Base-by-base conservation (phyloP, 2,888 invertebrate genomes). In the Rambutsinella grinnellia region DNA sequence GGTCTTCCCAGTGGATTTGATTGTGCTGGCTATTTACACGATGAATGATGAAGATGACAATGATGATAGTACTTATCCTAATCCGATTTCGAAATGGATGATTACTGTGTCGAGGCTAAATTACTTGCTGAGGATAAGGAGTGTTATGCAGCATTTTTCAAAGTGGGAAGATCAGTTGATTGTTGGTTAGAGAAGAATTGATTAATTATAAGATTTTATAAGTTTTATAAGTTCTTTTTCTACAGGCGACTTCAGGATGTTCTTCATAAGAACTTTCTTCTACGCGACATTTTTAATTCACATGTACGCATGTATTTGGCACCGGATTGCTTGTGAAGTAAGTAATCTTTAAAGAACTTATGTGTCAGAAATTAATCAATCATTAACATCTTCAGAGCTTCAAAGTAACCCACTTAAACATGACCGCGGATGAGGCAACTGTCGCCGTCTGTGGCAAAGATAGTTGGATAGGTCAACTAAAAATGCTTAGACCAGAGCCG, bases 161-260 rank as follows among this genome's bases (percentile, higher is more conserved):
- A 78, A 68, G 24, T 82, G 81, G 81, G 83, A 84, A 47, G 75
- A 84, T 54, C 79, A 79, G 36, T 68, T 84, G 10, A 76, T 80
- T 46, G 53, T 81, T 13, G 81, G 79, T 76, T 53, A 49, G 49
- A 2, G 2, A n/a, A n/a, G n/a, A n/a, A n/a, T 56, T 56, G 15
- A 3, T 54, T 21, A 6, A 6, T 54, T 21, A 6, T 10, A 21
- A 21, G 13, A 21, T 54, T n/a, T 62, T n/a, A 21, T 44, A 56
- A 23, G 13, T 23, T 70, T 44, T 24, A 27, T 21, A 24, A 60
- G 44, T 17, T 60, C 27, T 63, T 47, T 24, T 15, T 36, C 49
- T 70, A 27, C 13, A 57, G 80, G 82, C 0, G 82, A 84, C 51
- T 80, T 82, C 46, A 8, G 44, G 23, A 82, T 82, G 77, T 82